A percentile compares a stretch with the other conserved stretches of the same genome.
These are phyloP conservation scores for Dorcus parallelipipedus DNA, from an alignment of 2,888 invertebrate species.

Conservation along the genomic window DNA sequence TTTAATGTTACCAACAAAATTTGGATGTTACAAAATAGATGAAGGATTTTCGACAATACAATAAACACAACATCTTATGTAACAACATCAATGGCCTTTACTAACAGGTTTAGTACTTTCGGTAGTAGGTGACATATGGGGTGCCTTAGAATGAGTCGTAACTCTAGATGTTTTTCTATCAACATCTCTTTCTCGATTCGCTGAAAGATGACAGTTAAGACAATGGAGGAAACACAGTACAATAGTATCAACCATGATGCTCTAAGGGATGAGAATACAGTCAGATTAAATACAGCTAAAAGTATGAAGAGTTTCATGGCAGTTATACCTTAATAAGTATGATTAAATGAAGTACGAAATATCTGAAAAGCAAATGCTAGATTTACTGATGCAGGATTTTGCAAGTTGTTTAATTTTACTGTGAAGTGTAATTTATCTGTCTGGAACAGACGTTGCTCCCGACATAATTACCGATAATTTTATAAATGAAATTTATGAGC, in stretches of 20 bases:
- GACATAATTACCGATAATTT: too few species aligned
- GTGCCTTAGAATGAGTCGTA: conserved; percentile 35
- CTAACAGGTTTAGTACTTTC: conserved; percentile 24
- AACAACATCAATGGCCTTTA: conserved; percentile 24
- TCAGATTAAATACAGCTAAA: too few species aligned
- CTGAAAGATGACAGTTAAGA: conserved; percentile 34
- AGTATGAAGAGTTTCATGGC: background rate
- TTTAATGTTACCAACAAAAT: conserved; percentile 14
- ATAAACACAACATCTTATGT: conserved; percentile 1
- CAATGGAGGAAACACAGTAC: background rate
- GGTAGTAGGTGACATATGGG: conserved; percentile 22
- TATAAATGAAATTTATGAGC: too few species aligned
- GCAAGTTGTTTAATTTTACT: too few species aligned
- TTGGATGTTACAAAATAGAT: conserved; percentile 7
- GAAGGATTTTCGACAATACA: background rate
- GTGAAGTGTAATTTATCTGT: too few species aligned
- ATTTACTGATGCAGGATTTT: background rate
- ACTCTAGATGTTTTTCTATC: conserved; percentile 45
- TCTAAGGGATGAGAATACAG: too few species aligned
- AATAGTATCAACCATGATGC: too few species aligned
- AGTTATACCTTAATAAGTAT: background rate
- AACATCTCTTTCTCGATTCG: conserved; percentile 42
- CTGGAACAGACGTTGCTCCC: too few species aligned
- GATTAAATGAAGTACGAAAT: too few species aligned
- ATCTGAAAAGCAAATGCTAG: too few species aligned